Base-by-base conservation (phyloP, 92 coral and sea anemone species). In the Pocillopora meandrina region DNA sequence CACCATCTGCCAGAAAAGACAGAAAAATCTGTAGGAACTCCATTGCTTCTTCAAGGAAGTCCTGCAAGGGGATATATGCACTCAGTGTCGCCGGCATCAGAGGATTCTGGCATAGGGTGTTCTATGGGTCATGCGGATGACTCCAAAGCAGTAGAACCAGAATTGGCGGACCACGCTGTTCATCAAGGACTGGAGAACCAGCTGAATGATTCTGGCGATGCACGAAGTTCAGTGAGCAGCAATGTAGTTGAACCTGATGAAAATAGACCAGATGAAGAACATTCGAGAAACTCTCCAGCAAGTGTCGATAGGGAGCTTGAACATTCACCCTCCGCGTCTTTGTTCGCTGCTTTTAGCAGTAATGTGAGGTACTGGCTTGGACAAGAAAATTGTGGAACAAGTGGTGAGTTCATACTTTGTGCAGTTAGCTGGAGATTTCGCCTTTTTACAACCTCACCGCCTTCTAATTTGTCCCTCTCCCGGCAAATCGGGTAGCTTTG, bases 331-430 rank as follows among this genome's bases (percentile, higher is more conserved):
- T 77, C 82, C 0, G 60, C 92, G 19, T 90, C 95, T 9, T 82
- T 89, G 63, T 84, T 94, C 31, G 70, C 93, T 69, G 91, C 84
- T 66, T 68, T 94, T 14, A 94, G 98, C 83, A 93, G 84, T 64
- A 94, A 94, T 76, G 98, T 94, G 56, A 94, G 92, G 67, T 94
- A 94, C 84, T 94, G 98, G 98, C 84, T 94, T 34, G 98, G 98
- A 19, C 85, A 84, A 35, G 93, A 91, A 26, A 67, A 68, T 55
- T 79, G 76, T 62, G 85, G 71, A 17, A 86, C 42, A 87, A 66
- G 59, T 75, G 81, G 82, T 76, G 34, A 81, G 78, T 34, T 57
- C 1, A 19, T 12, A 19, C 12, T 36, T 14, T 12, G 55, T 34
- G 49, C 66, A 14, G 12, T 67, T 73, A 23, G 34, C 17, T n/a